Conservation (phyloP, 2,113 vertebrate species). For the Scatophagus argus region DNA sequence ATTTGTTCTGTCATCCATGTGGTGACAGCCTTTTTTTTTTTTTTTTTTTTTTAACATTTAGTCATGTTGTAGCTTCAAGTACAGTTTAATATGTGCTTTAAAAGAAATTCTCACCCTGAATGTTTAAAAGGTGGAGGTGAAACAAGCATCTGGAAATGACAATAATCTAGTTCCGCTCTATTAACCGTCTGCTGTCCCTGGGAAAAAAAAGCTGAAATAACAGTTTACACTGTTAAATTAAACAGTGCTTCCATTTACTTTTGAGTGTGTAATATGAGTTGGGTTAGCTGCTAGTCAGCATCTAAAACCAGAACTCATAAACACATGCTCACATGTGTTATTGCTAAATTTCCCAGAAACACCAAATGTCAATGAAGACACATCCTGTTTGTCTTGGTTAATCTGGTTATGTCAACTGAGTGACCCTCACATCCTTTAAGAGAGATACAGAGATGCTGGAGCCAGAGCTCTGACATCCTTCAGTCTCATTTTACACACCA, state of each 20-base stretch:
- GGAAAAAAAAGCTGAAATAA: slow-evolving; percentile 12
- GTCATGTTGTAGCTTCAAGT: neutral
- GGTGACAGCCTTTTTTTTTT: neutral
- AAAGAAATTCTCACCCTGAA: neutral
- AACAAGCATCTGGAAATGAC: neutral
- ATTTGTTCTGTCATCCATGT: neutral
- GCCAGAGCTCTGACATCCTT: slow-evolving; percentile 48
- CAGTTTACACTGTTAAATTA: neutral
- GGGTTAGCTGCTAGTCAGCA: neutral
- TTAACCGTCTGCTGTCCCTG: neutral
- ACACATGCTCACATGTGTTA: slow-evolving; percentile 3
- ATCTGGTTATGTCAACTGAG: slow-evolving; percentile 57
- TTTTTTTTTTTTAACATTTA: neutral
- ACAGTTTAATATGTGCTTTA: neutral
- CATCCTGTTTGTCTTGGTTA: slow-evolving; percentile 55
- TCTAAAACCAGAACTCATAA: slow-evolving; percentile 2
- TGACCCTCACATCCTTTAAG: slow-evolving; percentile 47
- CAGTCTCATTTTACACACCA: slow-evolving; percentile 13
- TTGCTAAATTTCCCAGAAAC: slow-evolving; percentile 48
- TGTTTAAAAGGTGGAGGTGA: neutral
- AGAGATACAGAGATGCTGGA: slow-evolving; percentile 40
- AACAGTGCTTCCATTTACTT: slow-evolving; percentile 3
- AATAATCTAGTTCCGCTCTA: neutral
- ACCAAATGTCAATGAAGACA: slow-evolving; percentile 45
- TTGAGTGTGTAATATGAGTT: slow-evolving; percentile 20